phyloP scores from a whole-genome alignment of 1,140 invertebrate genomes.

The Papilio glaucus region DNA sequence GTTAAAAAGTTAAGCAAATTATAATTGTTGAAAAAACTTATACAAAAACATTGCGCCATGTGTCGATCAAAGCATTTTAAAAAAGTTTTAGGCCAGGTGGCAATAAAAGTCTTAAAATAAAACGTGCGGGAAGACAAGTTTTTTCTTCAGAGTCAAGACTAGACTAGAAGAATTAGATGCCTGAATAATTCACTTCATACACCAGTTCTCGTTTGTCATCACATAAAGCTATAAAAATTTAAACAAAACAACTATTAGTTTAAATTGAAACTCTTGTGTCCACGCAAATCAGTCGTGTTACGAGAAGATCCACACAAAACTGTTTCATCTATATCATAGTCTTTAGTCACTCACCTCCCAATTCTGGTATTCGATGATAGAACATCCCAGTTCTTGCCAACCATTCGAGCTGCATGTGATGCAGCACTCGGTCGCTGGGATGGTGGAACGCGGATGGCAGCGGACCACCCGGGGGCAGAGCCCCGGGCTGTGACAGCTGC shows the following conservation, averaged over 20 bases:
- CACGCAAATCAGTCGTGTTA: too few species aligned
- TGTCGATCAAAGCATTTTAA: neutral
- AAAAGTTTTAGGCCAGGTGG: neutral
- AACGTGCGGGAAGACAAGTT: too few species aligned
- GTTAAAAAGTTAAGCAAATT: conserved; percentile 28
- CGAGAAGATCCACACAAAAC: too few species aligned
- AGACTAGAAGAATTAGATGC: too few species aligned
- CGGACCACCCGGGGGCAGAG: conserved; percentile 52
- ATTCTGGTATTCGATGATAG: conserved; percentile 90
- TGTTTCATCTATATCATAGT: neutral
- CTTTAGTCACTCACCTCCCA: conserved; percentile 81
- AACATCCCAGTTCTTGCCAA: conserved; percentile 93
- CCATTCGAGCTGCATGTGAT: conserved; percentile 93
- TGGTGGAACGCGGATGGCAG: conserved; percentile 76
- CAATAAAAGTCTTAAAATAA: too few species aligned
- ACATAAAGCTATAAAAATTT: neutral
- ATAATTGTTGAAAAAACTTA: neutral
- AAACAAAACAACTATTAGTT: too few species aligned
- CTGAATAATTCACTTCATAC: too few species aligned
- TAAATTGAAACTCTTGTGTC: too few species aligned
- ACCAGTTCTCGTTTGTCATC: neutral
- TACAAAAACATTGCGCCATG: neutral
- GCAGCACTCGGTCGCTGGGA: conserved; percentile 82
- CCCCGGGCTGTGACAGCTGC: conserved; percentile 51
- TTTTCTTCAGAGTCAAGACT: too few species aligned